A percentile compares a stretch with the other conserved stretches of the same genome.
These are phyloP conservation scores for Poecile atricapillus DNA, from an alignment of 2,113 vertebrate genomes.

Conservation along the genomic window DNA sequence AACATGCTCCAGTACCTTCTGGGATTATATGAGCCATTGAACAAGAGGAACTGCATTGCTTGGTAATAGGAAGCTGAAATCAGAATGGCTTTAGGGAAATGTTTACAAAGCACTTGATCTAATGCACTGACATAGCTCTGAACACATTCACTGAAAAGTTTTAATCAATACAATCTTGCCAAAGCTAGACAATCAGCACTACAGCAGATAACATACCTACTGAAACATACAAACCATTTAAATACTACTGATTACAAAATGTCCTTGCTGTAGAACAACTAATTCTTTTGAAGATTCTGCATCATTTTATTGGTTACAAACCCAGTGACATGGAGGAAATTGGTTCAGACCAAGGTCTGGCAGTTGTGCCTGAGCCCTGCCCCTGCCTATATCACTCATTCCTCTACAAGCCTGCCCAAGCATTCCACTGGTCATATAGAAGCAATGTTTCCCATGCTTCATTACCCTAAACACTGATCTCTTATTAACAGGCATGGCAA, in stretches of 20 bases:
- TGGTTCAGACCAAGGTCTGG: background rate
- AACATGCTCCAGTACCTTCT: conserved; percentile 36
- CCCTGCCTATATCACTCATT: background rate
- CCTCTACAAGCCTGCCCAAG: background rate
- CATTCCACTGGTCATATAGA: background rate
- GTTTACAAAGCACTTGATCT: conserved; percentile 4
- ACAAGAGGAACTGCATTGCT: background rate
- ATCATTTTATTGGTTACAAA: background rate
- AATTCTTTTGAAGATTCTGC: background rate
- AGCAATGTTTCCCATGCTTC: background rate
- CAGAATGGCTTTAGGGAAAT: background rate
- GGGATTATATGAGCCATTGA: background rate
- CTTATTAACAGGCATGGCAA: conserved; percentile 17
- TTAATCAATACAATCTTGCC: background rate
- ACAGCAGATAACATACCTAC: background rate
- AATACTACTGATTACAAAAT: background rate
- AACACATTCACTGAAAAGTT: background rate
- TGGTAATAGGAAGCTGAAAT: background rate
- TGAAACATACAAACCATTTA: background rate
- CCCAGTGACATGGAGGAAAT: background rate
- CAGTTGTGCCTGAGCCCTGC: background rate
- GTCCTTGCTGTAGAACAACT: background rate
- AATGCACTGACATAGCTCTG: background rate
- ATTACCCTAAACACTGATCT: background rate
- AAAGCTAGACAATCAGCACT: background rate